These are phyloP conservation scores for Bruchidius siliquastri DNA, from an alignment of 2,888 invertebrate genomes.

Conservation along the genomic window DNA sequence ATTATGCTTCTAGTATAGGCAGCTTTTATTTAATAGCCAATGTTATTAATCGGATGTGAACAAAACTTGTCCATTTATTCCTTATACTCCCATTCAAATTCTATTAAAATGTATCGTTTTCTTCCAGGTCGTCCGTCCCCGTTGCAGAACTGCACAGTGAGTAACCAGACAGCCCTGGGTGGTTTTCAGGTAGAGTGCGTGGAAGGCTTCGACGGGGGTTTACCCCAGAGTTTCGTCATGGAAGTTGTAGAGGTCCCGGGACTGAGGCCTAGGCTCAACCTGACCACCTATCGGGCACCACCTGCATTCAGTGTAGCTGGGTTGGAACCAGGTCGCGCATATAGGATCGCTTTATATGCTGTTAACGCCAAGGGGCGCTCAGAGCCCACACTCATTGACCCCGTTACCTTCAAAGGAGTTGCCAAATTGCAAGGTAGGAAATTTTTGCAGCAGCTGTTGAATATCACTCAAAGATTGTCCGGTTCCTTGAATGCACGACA, in stretches of 20 bases:
- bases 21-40: too few relatives aligned
- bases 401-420: conserved; percentile 79
- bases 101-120: conserved; percentile 6
- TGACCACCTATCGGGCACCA: conserved; percentile 55
- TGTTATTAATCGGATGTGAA: too few relatives aligned
- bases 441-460: neutral
- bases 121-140: conserved; percentile 79
- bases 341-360: conserved; percentile 77
- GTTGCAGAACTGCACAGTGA: conserved; percentile 81
- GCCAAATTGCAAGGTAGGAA: conserved; percentile 77
- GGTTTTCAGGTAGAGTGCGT: conserved; percentile 74
- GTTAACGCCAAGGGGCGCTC: conserved; percentile 84
- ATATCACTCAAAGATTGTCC: neutral
- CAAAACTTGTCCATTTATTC: too few relatives aligned
- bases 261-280: conserved; percentile 57
- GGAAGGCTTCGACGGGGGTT: conserved; percentile 83
- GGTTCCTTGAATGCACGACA: neutral
- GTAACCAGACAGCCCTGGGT: conserved; percentile 81
- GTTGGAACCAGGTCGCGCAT: conserved; percentile 69
- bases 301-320: conserved; percentile 66
- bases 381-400: conserved; percentile 77
- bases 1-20: too few relatives aligned
- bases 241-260: conserved; percentile 71
- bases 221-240: conserved; percentile 82
- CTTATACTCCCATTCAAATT: too few relatives aligned